Conservation (phyloP, 2,113 vertebrate species). For the Platichthys flesus region DNA sequence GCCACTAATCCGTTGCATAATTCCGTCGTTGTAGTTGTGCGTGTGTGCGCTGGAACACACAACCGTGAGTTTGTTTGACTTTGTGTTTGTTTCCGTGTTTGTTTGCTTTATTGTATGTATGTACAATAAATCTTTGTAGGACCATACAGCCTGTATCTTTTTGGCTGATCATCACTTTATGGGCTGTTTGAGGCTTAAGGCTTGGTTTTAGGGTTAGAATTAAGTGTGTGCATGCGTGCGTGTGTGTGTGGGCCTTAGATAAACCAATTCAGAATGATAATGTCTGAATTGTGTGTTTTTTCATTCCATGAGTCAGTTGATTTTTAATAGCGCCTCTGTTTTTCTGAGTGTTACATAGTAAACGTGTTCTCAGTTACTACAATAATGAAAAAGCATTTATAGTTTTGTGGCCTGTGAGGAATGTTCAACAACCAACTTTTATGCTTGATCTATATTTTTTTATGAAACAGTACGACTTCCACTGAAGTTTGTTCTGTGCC, state of each 20-base stretch:
- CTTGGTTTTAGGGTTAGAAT: no score
- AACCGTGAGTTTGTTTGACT: not conserved
- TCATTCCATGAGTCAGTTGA: constrained; percentile 23
- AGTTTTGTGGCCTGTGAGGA: not conserved
- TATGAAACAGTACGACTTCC: constrained; percentile 23
- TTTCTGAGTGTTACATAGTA: not conserved
- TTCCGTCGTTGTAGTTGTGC: constrained; percentile 13
- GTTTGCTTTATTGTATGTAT: constrained; percentile 1
- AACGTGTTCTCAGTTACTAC: not conserved
- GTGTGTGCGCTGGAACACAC: constrained; percentile 1
- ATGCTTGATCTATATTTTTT: constrained; percentile 34
- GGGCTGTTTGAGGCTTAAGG: no score
- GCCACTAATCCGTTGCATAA: constrained; percentile 64
- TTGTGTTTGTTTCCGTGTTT: not conserved
- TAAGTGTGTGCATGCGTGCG: no score
- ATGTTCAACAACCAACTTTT: constrained; percentile 17
- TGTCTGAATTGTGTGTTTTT: constrained; percentile 35
- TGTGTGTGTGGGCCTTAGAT: no score
- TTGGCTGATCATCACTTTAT: no score
- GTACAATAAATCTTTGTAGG: not conserved
- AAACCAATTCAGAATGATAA: no score
- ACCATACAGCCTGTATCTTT: not conserved
- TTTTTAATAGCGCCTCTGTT: constrained; percentile 16
- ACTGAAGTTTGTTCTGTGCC: constrained; percentile 4
- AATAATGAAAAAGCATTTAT: not conserved